Conservation (phyloP, 64 coral and sea anemone genomes). For the Pocillopora verrucosa region DNA sequence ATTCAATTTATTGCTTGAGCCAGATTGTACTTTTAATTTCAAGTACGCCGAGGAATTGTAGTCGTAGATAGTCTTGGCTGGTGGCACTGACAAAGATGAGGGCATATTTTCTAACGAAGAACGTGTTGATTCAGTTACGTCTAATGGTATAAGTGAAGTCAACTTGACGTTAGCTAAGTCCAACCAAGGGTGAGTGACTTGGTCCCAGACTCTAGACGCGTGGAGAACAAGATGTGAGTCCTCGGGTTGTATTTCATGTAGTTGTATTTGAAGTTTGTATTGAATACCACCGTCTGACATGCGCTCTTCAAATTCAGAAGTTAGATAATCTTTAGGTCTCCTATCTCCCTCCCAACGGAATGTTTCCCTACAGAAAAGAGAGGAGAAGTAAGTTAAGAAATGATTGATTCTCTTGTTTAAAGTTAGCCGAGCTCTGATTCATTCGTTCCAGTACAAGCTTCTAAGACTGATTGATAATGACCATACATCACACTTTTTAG, state of each 20-base stretch:
- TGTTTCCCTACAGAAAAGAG: slow-evolving; percentile 37
- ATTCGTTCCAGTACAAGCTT: too few relatives aligned
- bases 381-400: too few relatives aligned
- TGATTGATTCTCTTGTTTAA: too few relatives aligned
- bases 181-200: slow-evolving; percentile 55
- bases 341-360: slow-evolving; percentile 50
- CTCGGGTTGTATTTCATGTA: slow-evolving; percentile 32
- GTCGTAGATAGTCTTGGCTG: slow-evolving; percentile 62
- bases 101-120: slow-evolving; percentile 32
- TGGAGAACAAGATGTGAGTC: slow-evolving; percentile 48
- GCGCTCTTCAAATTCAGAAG: slow-evolving; percentile 61
- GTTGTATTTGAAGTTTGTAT: slow-evolving; percentile 69
- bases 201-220: slow-evolving; percentile 46
- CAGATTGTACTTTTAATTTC: slow-evolving; percentile 7
- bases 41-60: slow-evolving; percentile 41
- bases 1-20: not conserved
- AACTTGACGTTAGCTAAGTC: slow-evolving; percentile 73
- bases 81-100: not conserved
- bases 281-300: slow-evolving; percentile 45
- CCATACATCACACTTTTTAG: too few relatives aligned
- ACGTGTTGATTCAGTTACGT: slow-evolving; percentile 37
- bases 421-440: too few relatives aligned
- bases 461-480: too few relatives aligned
- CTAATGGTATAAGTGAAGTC: slow-evolving; percentile 42
- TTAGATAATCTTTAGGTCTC: slow-evolving; percentile 73